phyloP scores from a whole-genome alignment of 1,140 invertebrate species.

The Cephus cinctus region DNA sequence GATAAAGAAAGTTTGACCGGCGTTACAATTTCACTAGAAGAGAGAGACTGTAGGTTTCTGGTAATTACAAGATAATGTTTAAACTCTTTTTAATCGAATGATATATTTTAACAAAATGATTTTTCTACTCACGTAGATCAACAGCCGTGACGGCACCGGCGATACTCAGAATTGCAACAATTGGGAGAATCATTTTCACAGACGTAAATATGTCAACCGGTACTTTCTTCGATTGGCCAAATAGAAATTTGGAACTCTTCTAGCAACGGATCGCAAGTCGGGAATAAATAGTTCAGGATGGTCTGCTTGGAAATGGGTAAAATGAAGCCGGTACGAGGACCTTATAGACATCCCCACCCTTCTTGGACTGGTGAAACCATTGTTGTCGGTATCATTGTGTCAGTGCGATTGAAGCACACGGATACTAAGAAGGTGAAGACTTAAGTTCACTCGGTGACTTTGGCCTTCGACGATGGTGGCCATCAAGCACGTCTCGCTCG shows the following conservation, averaged over 20 bases:
- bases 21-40: too few relatives aligned
- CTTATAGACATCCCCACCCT: constrained; percentile 32
- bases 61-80: too few relatives aligned
- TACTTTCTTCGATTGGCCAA: too few relatives aligned
- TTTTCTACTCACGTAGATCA: constrained; percentile 39
- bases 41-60: too few relatives aligned
- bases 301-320: constrained; percentile 30
- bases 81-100: too few relatives aligned
- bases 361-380: not conserved
- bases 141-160: constrained; percentile 4
- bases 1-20: too few relatives aligned
- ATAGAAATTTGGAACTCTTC: too few relatives aligned
- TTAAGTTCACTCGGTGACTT: not conserved
- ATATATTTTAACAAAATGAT: not conserved
- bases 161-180: not conserved
- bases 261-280: too few relatives aligned
- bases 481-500: not conserved
- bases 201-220: too few relatives aligned
- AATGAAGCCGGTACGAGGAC: constrained; percentile 25
- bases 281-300: constrained; percentile 23
- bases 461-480: not conserved
- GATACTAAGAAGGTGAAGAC: too few relatives aligned
- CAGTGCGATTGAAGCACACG: not conserved
- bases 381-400: not conserved
- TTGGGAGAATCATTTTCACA: not conserved